Evolutionary conservation across 1,140 invertebrate species (phyloP), one percentile per base, ranked within the genome.

Genomic region (Batillaria attramentaria): DNA sequence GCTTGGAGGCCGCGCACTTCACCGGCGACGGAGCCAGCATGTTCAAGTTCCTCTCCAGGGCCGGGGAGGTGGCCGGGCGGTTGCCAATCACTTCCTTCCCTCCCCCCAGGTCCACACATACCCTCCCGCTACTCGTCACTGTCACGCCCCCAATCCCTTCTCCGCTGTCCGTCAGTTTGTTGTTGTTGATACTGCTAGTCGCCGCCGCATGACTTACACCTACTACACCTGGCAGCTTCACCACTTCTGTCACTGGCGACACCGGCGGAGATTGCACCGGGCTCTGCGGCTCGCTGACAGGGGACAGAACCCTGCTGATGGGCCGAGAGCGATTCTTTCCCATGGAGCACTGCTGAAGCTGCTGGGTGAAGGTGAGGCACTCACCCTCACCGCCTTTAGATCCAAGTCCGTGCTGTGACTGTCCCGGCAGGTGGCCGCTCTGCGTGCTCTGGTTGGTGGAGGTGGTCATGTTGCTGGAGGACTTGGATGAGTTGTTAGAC

Each of bases 201-300:
- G 39, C n/a, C n/a, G n/a, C n/a, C n/a, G n/a, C n/a, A n/a, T n/a
- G n/a, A n/a, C n/a, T n/a, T n/a, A n/a, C n/a, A n/a, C n/a, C n/a
- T n/a, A 24, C 54, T 24, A 77, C 74, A 81, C 72, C 80, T 78
- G 79, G 85, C 37, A 80, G 66, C 66, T 86, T 87, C 43, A 84
- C 85, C 5, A 85, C 75, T 73, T 95, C 95, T 89, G 94, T 95
- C 80, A 95, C 92, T n/a, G 96, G 96, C 69, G 95, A 96, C 75
- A 95, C 80, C 1, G 95, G 95, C 20, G 95, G 95, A 2, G 95
- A 95, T 86, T 96, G 96, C 41, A 96, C 93, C 1, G 96, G 96
- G 83, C 94, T 95, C 83, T 95, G 94, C 1, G 95, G 94, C 84
- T 95, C 95, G 85, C 94, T 94, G 79, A 95, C 93, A 37, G 95